Base-by-base conservation (phyloP, 2,113 vertebrate genomes). In the Elaphurus davidianus region DNA sequence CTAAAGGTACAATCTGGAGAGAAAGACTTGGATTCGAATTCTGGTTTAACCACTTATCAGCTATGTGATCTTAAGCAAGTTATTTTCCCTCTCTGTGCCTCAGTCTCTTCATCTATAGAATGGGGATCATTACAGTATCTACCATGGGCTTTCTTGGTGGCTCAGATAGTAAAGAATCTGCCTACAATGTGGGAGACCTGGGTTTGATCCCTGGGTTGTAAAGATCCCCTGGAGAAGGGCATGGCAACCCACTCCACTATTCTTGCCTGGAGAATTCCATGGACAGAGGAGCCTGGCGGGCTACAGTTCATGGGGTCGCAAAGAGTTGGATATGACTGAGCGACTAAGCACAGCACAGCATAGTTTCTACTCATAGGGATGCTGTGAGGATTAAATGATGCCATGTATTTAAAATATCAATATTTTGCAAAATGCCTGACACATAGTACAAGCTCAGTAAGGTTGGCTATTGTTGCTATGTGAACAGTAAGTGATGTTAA, bases 91-190 rank as follows among this genome's bases (percentile, higher is more conserved):
- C n/a, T 92, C 55, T 64, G 16, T 74, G 16, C 23, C 21, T 93
- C 15, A 82, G 52, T 93, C 91, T 91, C 43, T 96, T 97, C 27
- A 76, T 76, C 54, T 83, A 82, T 74, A 71, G 94, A 95, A 50
- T 55, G 8, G 23, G 30, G 45, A 86, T 97, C 90, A 76, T 88
- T 64, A 50, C 3, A 94, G 33, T 64, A 74, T 25, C n/a, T 94
- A 47, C 28, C 64, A 21, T 36, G 17, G 33, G 64, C 64, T 67
- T 67, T 17, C 33, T 2, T 67, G 17, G 64, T 67, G 33, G 64
- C 17, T 67, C 64, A 9, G 3, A 21, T 36, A 2, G 33, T 67
- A 36, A 67, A 67, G 64, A 36, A 67, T 67, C 33, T 36, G 33
- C 33, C 64, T 67, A n/a, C 33, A n/a, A 36, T 67, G 64, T 36